phyloP scores from a whole-genome alignment of 1,140 invertebrate species.

The Atta colombica region DNA sequence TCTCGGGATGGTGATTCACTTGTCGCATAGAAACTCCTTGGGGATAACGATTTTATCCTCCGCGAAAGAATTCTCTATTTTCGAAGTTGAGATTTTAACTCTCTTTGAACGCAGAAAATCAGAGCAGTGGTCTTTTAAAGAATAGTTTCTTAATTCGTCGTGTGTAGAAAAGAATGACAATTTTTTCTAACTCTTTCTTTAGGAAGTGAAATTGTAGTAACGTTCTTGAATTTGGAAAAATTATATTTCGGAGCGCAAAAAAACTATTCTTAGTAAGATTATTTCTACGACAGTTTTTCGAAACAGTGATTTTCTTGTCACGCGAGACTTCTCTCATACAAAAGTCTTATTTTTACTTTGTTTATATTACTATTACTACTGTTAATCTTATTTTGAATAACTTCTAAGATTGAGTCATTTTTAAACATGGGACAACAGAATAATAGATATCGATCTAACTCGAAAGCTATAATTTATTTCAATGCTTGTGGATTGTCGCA shows the following conservation, averaged over 20 bases:
- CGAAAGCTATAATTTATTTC: background rate
- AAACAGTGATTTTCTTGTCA: background rate
- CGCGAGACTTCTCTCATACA: background rate
- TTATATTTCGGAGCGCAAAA: constrained; percentile 19
- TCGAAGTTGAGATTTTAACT: constrained; percentile 31
- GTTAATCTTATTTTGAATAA: background rate
- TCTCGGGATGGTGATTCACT: constrained; percentile 53
- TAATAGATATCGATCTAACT: background rate
- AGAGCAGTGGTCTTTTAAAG: constrained; percentile 10
- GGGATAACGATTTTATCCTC: constrained; percentile 51
- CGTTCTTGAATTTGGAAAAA: constrained; percentile 7
- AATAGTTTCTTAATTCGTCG: constrained; percentile 13
- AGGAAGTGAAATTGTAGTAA: background rate
- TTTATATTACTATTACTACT: no score
- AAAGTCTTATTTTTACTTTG: background rate
- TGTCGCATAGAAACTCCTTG: constrained; percentile 29
- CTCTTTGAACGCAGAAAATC: background rate
- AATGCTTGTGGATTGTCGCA: background rate
- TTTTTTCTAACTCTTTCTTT: background rate
- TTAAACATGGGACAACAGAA: background rate
- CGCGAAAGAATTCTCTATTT: constrained; percentile 39
- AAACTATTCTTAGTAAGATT: background rate
- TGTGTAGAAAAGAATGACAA: background rate
- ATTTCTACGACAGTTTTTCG: background rate
- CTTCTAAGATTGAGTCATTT: background rate